Conservation (phyloP, 2,113 vertebrate genomes). For the Xerus inauris region DNA sequence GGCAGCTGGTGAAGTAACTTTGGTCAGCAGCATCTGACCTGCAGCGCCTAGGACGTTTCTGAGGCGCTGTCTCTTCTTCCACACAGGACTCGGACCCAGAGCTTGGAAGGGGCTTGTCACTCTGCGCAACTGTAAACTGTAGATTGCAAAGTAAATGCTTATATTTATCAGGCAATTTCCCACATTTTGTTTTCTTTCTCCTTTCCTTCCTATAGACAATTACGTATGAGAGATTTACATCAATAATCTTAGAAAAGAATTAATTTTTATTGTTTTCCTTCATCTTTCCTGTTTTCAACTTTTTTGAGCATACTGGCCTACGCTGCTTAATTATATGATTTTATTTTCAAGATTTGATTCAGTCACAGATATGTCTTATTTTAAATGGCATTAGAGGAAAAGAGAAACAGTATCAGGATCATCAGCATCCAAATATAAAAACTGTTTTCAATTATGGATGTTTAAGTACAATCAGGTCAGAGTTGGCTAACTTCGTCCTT, state of each 20-base stretch:
- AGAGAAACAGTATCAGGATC: not conserved
- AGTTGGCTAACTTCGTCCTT: not conserved
- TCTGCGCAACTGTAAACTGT: rapidly evolving
- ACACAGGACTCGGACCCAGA: not conserved
- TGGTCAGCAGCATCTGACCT: not conserved
- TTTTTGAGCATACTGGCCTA: not conserved
- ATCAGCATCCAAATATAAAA: not conserved
- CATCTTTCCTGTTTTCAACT: not conserved
- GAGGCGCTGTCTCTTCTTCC: not conserved
- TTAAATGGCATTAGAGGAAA: not conserved
- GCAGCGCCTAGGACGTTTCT: rapidly evolving
- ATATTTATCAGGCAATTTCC: not conserved
- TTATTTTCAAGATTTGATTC: not conserved
- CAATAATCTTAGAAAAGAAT: not conserved
- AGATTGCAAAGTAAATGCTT: not conserved
- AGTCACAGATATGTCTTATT: not conserved
- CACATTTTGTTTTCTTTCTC: not conserved
- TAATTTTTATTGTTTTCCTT: not conserved
- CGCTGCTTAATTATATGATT: not conserved
- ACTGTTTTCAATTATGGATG: not conserved
- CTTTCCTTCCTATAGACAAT: not conserved
- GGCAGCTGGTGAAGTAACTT: rapidly evolving
- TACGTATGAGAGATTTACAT: not conserved
- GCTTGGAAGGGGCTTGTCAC: not conserved
- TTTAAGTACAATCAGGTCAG: not conserved